Percentiles rank a stretch among this genome's conserved stretches.
Conservation (phyloP, 1,140 invertebrate species). For the Homarus americanus region DNA sequence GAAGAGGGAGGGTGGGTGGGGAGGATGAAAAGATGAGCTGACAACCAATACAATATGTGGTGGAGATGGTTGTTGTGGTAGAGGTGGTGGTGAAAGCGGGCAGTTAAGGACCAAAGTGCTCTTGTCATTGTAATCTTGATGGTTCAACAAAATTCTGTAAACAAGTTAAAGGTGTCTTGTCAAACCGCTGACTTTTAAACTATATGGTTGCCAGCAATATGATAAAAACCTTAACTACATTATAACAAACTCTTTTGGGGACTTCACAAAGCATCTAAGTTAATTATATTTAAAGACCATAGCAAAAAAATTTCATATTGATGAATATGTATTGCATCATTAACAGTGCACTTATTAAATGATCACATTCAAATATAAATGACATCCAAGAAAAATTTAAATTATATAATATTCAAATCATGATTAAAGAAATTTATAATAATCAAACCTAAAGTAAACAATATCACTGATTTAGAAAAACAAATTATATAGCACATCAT, state of each 20-base stretch:
- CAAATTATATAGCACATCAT: not conserved
- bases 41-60: constrained; percentile 64
- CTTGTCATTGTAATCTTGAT: constrained; percentile 72
- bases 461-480: not conserved
- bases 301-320: not conserved
- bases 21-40: constrained; percentile 39
- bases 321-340: constrained; percentile 5
- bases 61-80: constrained; percentile 63
- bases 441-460: not conserved
- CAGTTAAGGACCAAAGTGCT: constrained; percentile 71
- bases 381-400: not conserved
- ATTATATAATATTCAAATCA: not conserved
- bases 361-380: not conserved
- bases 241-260: not conserved
- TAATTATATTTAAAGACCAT: not conserved
- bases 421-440: not conserved
- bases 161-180: constrained; percentile 61
- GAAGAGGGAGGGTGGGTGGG: constrained; percentile 24
- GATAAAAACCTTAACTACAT: not conserved
- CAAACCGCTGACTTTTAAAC: constrained; percentile 30
- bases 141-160: constrained; percentile 71
- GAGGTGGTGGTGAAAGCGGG: constrained; percentile 64
- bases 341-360: not conserved
- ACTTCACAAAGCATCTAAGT: not conserved
- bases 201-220: not conserved